A percentile compares a stretch with the other conserved stretches of the same genome.
phyloP scores from a whole-genome alignment of 2,113 vertebrate species.

The Ochotona curzoniae region DNA sequence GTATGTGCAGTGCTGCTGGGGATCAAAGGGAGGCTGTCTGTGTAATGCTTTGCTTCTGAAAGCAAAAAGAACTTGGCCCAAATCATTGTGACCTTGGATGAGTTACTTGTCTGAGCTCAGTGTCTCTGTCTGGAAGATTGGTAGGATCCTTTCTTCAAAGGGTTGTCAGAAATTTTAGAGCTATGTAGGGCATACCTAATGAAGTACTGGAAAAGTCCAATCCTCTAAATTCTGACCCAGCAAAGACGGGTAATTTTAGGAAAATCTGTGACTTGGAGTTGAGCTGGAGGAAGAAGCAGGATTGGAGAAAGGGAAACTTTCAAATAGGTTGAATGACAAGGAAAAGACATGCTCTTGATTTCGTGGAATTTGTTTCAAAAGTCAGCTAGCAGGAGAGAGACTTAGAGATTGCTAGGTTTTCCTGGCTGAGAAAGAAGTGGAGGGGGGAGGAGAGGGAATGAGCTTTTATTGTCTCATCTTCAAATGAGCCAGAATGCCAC shows the following conservation, averaged over 20 bases:
- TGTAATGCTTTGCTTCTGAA: neutral
- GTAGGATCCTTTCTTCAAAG: neutral
- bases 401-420: neutral
- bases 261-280: neutral
- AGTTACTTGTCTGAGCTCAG: neutral
- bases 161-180: neutral
- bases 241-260: neutral
- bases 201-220: neutral
- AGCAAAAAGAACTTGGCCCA: neutral
- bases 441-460: neutral
- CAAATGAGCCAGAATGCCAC: neutral
- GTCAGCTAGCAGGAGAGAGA: neutral
- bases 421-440: neutral
- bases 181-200: neutral
- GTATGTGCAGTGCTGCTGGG: neutral
- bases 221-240: neutral
- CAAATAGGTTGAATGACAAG: neutral
- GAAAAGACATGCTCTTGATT: neutral
- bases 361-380: neutral
- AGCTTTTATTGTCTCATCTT: neutral
- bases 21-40: neutral
- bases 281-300: neutral
- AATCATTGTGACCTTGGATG: neutral
- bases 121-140: slow-evolving; percentile 10
- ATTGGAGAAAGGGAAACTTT: neutral